phyloP scores from a whole-genome alignment of 2,888 invertebrate genomes.

The Caradrina kadenii region DNA sequence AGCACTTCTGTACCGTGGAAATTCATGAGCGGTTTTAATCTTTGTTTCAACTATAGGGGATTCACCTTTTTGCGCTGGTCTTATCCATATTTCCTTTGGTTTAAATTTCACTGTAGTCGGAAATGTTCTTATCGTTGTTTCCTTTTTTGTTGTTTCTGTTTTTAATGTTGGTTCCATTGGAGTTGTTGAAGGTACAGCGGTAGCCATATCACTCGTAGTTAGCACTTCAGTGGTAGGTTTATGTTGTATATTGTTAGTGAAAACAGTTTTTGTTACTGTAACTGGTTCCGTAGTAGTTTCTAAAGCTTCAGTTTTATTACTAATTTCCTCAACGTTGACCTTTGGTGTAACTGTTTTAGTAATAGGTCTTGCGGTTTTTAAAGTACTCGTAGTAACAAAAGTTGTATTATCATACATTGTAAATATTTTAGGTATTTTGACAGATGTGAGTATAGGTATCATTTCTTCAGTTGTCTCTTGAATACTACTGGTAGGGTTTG shows the following conservation, averaged over 20 bases:
- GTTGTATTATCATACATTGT: slow-evolving; percentile 36
- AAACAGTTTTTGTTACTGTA: slow-evolving; percentile 6
- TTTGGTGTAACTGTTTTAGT: slow-evolving; percentile 53
- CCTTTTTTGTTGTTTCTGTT: slow-evolving; percentile 74
- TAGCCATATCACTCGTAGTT: slow-evolving; percentile 62
- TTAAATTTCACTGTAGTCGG: slow-evolving; percentile 82
- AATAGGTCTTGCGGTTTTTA: slow-evolving; percentile 30
- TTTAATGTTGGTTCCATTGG: slow-evolving; percentile 59
- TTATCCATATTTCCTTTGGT: slow-evolving; percentile 89
- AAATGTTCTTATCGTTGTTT: slow-evolving; percentile 74
- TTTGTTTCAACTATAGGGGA: slow-evolving; percentile 76
- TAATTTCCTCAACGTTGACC: slow-evolving; percentile 56
- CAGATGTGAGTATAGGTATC: slow-evolving; percentile 16
- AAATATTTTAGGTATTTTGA: slow-evolving; percentile 25
- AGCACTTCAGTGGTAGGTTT: slow-evolving; percentile 24
- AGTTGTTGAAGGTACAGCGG: slow-evolving; percentile 43
- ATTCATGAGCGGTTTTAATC: slow-evolving; percentile 73
- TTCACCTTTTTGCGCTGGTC: slow-evolving; percentile 89
- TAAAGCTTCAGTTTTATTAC: slow-evolving; percentile 67
- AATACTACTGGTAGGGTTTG: slow-evolving; percentile 12
- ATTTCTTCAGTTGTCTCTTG: slow-evolving; percentile 24
- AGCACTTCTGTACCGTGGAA: slow-evolving; percentile 73
- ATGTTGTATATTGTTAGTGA: slow-evolving; percentile 26
- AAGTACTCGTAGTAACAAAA: slow-evolving; percentile 50
- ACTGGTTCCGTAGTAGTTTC: slow-evolving; percentile 37